A percentile compares a stretch with the other conserved stretches of the same genome.
phyloP scores from a whole-genome alignment of 2,888 invertebrate genomes.

The Andrena fulva region DNA sequence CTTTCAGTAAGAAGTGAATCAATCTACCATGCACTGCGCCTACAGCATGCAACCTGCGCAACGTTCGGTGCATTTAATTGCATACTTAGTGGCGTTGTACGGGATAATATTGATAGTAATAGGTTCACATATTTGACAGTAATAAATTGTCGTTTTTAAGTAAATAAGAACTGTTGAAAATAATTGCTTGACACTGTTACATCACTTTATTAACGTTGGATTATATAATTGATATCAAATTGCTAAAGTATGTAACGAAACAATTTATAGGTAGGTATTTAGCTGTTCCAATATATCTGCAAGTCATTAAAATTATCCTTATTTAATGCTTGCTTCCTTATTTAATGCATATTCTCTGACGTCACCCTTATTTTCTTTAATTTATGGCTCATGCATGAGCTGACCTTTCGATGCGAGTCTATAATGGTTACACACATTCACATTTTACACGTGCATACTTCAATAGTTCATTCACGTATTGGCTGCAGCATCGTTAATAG shows the following conservation, averaged over 20 bases:
- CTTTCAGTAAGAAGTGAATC: too few species aligned
- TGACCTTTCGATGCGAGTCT: slow-evolving; percentile 15
- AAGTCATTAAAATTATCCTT: neutral
- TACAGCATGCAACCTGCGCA: slow-evolving; percentile 12
- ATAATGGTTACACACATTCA: neutral
- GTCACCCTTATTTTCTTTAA: slow-evolving; percentile 2
- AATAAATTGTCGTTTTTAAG: neutral
- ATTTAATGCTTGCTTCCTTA: neutral
- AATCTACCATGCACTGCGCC: slow-evolving; percentile 6
- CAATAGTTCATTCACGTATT: neutral
- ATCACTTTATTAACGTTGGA: neutral
- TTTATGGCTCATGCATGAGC: neutral
- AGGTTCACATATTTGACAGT: neutral
- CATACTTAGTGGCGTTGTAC: neutral
- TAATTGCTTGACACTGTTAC: neutral
- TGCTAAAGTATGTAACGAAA: too few species aligned
- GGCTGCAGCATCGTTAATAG: neutral
- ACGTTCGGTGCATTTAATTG: neutral
- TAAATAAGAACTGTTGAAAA: neutral
- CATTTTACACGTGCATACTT: neutral
- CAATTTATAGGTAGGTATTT: too few species aligned
- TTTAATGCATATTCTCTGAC: neutral
- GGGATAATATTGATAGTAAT: neutral
- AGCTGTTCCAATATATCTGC: neutral
- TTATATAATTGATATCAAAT: too few species aligned